Percentiles rank a stretch among this genome's conserved stretches.
phyloP scores from a whole-genome alignment of 2,797 vertebrate species.

The Mallotus villosus region DNA sequence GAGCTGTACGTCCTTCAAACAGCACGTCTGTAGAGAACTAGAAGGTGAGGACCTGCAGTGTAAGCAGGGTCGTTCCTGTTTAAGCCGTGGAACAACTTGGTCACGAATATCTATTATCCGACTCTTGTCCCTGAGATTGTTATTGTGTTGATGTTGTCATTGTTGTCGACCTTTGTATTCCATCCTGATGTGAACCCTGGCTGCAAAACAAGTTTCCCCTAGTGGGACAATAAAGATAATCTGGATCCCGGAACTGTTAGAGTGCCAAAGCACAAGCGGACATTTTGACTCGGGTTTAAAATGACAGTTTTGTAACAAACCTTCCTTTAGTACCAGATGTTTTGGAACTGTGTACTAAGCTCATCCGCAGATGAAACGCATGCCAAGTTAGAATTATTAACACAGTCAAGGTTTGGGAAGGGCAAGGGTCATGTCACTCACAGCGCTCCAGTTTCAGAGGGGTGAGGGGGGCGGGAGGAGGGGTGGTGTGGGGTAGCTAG shows the following conservation, averaged over 20 bases:
- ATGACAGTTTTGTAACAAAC: neutral
- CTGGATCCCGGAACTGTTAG: neutral
- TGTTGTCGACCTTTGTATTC: too few relatives aligned
- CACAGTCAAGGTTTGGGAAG: slow-evolving; percentile 16
- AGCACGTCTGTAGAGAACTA: neutral
- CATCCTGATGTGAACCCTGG: too few relatives aligned
- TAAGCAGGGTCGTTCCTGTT: neutral
- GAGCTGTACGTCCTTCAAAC: neutral
- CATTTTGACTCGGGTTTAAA: neutral
- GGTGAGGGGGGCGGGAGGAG: slow-evolving; percentile 20
- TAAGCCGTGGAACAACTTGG: neutral
- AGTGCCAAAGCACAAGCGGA: neutral
- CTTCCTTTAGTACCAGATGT: neutral
- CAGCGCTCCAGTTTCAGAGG: slow-evolving; percentile 22
- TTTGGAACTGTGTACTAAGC: neutral
- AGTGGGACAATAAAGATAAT: too few relatives aligned
- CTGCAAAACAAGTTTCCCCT: too few relatives aligned
- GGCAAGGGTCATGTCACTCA: slow-evolving; percentile 36
- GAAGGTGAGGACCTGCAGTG: neutral
- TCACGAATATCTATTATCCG: too few relatives aligned
- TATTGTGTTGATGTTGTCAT: too few relatives aligned
- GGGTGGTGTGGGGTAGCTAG: too few relatives aligned
- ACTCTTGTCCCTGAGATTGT: too few relatives aligned
- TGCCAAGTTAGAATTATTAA: slow-evolving; percentile 56
- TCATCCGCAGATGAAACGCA: slow-evolving; percentile 35